phyloP scores from a whole-genome alignment of 2,113 vertebrate genomes.

The Synodontis membranacea region DNA sequence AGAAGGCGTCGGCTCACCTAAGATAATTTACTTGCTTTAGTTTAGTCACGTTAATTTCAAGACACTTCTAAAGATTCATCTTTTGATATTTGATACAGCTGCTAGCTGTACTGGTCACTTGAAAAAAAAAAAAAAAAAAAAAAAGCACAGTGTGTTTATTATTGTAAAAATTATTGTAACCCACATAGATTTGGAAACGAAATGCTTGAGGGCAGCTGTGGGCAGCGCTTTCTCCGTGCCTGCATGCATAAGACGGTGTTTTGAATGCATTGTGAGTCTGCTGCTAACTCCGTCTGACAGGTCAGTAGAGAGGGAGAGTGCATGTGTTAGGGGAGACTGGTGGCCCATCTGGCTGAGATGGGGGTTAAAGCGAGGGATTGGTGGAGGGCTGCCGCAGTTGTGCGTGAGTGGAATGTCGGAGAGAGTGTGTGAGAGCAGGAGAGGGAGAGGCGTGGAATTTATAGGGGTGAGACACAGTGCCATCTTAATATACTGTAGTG shows the following conservation, averaged over 20 bases:
- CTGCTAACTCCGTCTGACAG: conserved; percentile 59
- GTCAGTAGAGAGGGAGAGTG: conserved; percentile 54
- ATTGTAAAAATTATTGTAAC: background rate
- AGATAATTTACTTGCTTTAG: conserved; percentile 11
- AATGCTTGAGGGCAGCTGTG: conserved; percentile 10
- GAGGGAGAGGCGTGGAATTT: conserved; percentile 56
- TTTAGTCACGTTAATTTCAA: background rate
- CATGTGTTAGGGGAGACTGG: conserved; percentile 57
- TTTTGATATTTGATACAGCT: background rate
- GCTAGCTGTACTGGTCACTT: background rate
- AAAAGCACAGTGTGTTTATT: too few relatives aligned
- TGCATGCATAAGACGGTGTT: background rate
- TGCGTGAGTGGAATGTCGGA: conserved; percentile 88
- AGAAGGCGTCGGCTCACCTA: conserved; percentile 30
- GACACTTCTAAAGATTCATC: background rate
- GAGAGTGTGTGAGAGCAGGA: conserved; percentile 47
- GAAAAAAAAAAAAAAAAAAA: too few relatives aligned
- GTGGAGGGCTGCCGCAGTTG: conserved; percentile 86
- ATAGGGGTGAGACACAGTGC: conserved; percentile 53
- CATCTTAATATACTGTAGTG: conserved; percentile 43
- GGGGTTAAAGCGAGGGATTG: conserved; percentile 80
- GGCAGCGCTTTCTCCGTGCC: conserved; percentile 10
- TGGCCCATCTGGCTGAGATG: conserved; percentile 80
- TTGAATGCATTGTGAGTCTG: conserved; percentile 1
- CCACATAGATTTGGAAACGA: background rate